A percentile compares a stretch with the other conserved stretches of the same genome.
phyloP scores from a whole-genome alignment of 2,888 invertebrate genomes.

The Cantharis rustica region DNA sequence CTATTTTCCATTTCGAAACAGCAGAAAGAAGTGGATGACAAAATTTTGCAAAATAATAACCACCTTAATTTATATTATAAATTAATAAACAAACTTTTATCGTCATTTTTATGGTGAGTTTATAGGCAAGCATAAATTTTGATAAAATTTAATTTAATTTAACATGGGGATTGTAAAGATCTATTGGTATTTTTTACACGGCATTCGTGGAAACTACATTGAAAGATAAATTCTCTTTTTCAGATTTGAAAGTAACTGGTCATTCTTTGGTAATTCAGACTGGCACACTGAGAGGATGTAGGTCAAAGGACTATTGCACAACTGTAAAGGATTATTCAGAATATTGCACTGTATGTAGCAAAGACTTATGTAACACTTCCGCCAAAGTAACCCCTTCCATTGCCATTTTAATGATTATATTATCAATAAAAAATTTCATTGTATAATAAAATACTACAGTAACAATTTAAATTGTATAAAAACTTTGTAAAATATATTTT shows the following conservation, averaged over 20 bases:
- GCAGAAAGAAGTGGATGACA: too few relatives aligned
- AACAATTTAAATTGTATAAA: background rate
- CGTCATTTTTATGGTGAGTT: too few relatives aligned
- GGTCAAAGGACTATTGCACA: background rate
- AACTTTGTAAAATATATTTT: background rate
- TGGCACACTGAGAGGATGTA: background rate
- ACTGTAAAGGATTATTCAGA: background rate
- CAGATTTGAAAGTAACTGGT: background rate
- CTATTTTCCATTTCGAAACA: too few relatives aligned
- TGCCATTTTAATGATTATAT: background rate
- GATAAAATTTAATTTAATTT: too few relatives aligned
- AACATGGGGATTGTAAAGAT: too few relatives aligned
- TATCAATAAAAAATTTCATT: background rate
- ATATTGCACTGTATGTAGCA: background rate
- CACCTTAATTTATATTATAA: too few relatives aligned
- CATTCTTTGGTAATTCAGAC: background rate
- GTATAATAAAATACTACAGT: background rate
- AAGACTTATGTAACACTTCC: background rate
- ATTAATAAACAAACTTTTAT: too few relatives aligned
- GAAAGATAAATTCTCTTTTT: background rate
- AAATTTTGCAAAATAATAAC: too few relatives aligned
- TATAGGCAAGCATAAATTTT: too few relatives aligned
- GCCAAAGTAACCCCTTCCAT: background rate
- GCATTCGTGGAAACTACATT: too few relatives aligned
- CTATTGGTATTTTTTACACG: too few relatives aligned